phyloP scores from a whole-genome alignment of 2,113 vertebrate genomes.

The Bufo gargarizans region DNA sequence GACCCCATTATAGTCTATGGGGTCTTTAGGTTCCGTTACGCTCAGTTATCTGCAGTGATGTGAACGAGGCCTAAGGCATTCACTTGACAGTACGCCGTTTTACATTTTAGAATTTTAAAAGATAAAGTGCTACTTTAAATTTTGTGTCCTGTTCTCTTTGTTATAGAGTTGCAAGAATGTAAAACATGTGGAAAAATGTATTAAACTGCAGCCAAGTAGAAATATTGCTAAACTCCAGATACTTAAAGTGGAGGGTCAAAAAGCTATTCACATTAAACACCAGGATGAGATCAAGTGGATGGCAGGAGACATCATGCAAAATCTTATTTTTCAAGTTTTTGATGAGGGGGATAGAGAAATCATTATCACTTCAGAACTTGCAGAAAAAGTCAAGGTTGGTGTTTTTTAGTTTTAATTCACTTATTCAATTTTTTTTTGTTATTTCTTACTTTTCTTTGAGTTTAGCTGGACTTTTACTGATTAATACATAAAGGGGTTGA shows the following conservation, averaged over 20 bases:
- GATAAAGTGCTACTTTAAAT: neutral
- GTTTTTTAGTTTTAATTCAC: neutral
- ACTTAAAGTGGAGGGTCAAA: constrained; percentile 73
- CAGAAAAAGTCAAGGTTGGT: constrained; percentile 83
- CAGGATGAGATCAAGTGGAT: constrained; percentile 84
- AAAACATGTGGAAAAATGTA: constrained; percentile 71
- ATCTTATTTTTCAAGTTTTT: constrained; percentile 85
- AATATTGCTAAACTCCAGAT: constrained; percentile 78
- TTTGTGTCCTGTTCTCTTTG: neutral
- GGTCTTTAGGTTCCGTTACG: no score
- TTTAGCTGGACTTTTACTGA: no score
- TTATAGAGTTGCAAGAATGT: constrained; percentile 78
- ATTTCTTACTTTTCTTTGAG: neutral
- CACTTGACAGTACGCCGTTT: no score
- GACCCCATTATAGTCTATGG: no score
- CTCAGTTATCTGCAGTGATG: no score
- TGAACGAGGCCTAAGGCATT: no score
- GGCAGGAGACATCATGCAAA: constrained; percentile 80
- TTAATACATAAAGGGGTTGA: no score
- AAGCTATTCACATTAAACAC: constrained; percentile 80
- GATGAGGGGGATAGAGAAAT: constrained; percentile 85
- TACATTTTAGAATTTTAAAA: no score
- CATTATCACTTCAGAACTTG: constrained; percentile 72
- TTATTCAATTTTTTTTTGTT: neutral
- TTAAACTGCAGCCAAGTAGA: constrained; percentile 85